Percentiles rank a stretch among this genome's conserved stretches.
phyloP scores from a whole-genome alignment of 1,140 invertebrate genomes.

The Matsumurasca onukii region DNA sequence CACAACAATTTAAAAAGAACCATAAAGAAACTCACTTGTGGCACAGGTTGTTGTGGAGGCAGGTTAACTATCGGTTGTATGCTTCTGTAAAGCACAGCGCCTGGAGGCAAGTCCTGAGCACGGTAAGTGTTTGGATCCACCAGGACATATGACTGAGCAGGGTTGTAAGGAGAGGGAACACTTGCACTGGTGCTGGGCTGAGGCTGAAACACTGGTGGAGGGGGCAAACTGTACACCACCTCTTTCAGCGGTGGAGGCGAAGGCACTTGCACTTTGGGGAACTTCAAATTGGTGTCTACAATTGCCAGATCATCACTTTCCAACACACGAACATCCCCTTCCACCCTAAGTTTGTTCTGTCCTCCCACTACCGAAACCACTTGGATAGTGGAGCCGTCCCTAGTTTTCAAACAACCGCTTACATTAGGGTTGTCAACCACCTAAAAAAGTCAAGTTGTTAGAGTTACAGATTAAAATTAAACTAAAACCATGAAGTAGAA shows the following conservation, averaged over 20 bases:
- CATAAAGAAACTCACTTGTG: too few relatives aligned
- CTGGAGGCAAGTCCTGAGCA: neutral
- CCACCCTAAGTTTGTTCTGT: neutral
- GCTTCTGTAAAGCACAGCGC: neutral
- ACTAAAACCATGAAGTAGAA: too few relatives aligned
- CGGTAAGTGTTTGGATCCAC: neutral
- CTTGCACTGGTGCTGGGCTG: neutral
- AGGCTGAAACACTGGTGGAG: too few relatives aligned
- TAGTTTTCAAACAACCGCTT: slow-evolving; percentile 11
- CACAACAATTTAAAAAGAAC: too few relatives aligned
- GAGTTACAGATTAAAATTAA: too few relatives aligned
- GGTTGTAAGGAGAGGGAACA: neutral
- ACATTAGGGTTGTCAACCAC: neutral
- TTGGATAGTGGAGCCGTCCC: neutral
- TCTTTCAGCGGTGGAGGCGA: neutral
- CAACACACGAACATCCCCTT: neutral
- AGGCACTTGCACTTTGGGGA: too few relatives aligned
- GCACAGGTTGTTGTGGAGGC: neutral
- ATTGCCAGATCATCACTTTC: too few relatives aligned
- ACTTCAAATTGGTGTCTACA: too few relatives aligned
- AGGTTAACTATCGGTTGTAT: neutral
- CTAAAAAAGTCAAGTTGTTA: neutral
- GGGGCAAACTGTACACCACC: neutral
- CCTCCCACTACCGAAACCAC: neutral
- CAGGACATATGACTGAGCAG: neutral